Percentiles rank a stretch among this genome's conserved stretches.
phyloP scores from a whole-genome alignment of 2,113 vertebrate genomes.

The Psilopogon haemacephalus region DNA sequence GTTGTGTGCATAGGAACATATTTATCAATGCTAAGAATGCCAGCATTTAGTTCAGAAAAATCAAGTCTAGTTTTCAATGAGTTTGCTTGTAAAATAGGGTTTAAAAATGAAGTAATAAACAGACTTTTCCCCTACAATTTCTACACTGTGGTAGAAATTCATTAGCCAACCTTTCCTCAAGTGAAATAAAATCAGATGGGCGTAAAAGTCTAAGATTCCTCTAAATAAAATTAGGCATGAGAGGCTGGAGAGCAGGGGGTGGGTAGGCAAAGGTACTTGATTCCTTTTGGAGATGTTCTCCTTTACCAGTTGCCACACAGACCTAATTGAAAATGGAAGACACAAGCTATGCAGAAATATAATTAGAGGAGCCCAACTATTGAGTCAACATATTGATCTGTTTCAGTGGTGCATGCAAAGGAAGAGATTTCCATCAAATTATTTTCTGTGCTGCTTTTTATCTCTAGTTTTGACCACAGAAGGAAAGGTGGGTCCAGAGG shows the following conservation, averaged over 20 bases:
- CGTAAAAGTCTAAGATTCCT: neutral
- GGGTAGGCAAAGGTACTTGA: neutral
- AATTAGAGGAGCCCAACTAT: neutral
- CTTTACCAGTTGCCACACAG: neutral
- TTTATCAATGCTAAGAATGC: neutral
- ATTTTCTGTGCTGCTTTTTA: neutral
- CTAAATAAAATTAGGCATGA: neutral
- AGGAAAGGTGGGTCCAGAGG: neutral
- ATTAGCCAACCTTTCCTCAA: neutral
- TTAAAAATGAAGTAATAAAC: neutral
- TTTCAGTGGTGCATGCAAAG: neutral
- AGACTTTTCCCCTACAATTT: neutral
- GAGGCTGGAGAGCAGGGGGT: conserved; percentile 24
- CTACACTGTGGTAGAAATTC: neutral
- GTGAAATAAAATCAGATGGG: neutral
- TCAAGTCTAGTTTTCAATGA: neutral
- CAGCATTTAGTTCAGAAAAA: neutral
- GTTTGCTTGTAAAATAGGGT: neutral
- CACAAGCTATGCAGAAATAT: neutral
- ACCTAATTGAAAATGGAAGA: neutral
- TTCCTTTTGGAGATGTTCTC: neutral
- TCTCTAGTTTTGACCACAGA: neutral
- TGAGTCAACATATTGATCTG: neutral
- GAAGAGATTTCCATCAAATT: neutral
- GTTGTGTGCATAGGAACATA: neutral